Evolutionary conservation across 2,113 vertebrate genomes (phyloP).

Genomic region (Ochotona curzoniae): DNA sequence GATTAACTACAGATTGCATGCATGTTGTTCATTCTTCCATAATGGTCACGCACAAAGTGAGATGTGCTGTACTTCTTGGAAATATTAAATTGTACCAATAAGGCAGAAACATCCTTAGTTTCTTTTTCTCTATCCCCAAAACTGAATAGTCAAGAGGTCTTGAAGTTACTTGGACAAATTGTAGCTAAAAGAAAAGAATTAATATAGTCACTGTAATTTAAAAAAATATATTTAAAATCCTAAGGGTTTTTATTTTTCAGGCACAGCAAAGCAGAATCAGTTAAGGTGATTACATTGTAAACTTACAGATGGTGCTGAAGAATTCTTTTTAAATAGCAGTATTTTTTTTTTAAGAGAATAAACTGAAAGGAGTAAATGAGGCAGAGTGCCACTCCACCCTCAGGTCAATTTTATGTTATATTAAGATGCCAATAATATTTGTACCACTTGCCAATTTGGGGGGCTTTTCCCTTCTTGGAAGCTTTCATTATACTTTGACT

Average conservation of each 20-base stretch:
- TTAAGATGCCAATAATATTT: constrained; percentile 48
- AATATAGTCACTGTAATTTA: constrained; percentile 26
- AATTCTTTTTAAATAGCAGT: constrained; percentile 66
- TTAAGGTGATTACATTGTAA: constrained; percentile 27
- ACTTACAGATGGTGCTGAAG: constrained; percentile 48
- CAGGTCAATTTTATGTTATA: constrained; percentile 63
- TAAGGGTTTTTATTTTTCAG: neutral
- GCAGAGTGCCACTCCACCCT: constrained; percentile 59
- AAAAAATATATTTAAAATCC: constrained; percentile 28
- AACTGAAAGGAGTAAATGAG: constrained; percentile 61
- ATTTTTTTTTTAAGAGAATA: constrained; percentile 49
- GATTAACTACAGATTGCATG: constrained; percentile 48
- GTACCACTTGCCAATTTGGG: neutral
- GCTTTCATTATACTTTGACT: neutral
- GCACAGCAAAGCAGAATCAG: constrained; percentile 17
- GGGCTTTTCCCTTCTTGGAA: neutral
- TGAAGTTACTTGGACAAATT: constrained; percentile 37
- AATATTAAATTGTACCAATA: constrained; percentile 31
- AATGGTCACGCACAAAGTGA: constrained; percentile 41
- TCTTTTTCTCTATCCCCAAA: constrained; percentile 67
- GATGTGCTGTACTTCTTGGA: constrained; percentile 67
- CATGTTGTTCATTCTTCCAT: constrained; percentile 52
- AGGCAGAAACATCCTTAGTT: constrained; percentile 54
- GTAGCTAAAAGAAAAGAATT: constrained; percentile 37
- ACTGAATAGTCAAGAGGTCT: constrained; percentile 70